Conservation (phyloP, 1,140 invertebrate species). For the Scaptomyza hsui region DNA sequence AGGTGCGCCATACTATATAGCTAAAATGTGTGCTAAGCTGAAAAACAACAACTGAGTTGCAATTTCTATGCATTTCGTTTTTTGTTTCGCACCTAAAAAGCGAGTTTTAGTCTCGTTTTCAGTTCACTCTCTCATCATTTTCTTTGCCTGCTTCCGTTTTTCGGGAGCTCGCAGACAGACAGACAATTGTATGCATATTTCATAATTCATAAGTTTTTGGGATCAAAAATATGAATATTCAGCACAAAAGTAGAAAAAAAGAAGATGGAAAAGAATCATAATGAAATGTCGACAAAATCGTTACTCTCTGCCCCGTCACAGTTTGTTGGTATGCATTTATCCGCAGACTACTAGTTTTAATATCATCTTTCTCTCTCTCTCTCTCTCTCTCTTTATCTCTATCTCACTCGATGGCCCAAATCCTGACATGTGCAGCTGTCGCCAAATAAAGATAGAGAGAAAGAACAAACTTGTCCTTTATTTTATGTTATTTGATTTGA, state of each 20-base stretch:
- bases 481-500: slow-evolving; percentile 50
- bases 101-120: slow-evolving; percentile 10
- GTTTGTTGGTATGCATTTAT: slow-evolving; percentile 22
- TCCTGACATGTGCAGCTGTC: slow-evolving; percentile 14
- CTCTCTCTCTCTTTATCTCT: not conserved
- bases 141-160: not conserved
- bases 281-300: slow-evolving; percentile 12
- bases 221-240: slow-evolving; percentile 73
- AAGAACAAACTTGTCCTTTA: slow-evolving; percentile 27
- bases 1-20: slow-evolving; percentile 9
- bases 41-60: slow-evolving; percentile 49
- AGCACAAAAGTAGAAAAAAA: slow-evolving; percentile 38
- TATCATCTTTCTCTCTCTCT: slow-evolving; percentile 23
- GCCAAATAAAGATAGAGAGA: slow-evolving; percentile 12
- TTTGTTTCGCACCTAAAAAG: slow-evolving; percentile 43
- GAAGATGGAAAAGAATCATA: not conserved
- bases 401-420: not conserved
- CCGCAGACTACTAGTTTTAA: slow-evolving; percentile 26
- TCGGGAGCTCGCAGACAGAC: slow-evolving; percentile 9
- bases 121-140: no score
- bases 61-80: slow-evolving; percentile 35
- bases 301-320: not conserved
- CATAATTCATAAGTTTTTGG: slow-evolving; percentile 79
- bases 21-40: slow-evolving; percentile 37
- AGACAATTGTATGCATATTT: slow-evolving; percentile 76